Percentiles rank a stretch among this genome's conserved stretches.
phyloP scores from a whole-genome alignment of 92 coral and sea anemone species.

The Epizoanthus stellaris region DNA sequence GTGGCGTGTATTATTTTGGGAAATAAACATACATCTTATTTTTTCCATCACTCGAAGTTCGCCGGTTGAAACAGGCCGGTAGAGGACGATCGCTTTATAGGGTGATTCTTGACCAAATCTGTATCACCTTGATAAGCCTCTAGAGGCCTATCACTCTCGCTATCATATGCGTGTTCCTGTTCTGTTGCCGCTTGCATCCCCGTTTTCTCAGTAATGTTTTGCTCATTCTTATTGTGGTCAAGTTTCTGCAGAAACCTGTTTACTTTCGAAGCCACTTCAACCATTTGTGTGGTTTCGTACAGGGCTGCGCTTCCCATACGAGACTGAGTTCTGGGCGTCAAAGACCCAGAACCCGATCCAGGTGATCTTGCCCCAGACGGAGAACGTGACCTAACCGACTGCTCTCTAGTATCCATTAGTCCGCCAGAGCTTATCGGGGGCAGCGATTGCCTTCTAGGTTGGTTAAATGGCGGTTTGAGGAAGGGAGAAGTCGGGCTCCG shows the following conservation, averaged over 20 bases:
- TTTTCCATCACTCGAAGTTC: slow-evolving; percentile 62
- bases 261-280: slow-evolving; percentile 74
- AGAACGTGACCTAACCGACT: slow-evolving; percentile 44
- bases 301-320: slow-evolving; percentile 67
- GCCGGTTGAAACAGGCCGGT: slow-evolving; percentile 65
- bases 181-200: slow-evolving; percentile 15
- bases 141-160: background rate
- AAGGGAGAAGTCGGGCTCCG: slow-evolving; percentile 68
- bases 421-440: slow-evolving; percentile 82
- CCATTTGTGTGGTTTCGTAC: slow-evolving; percentile 59
- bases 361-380: slow-evolving; percentile 51
- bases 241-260: slow-evolving; percentile 76
- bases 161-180: background rate
- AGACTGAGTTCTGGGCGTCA: slow-evolving; percentile 60
- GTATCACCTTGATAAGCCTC: slow-evolving; percentile 45
- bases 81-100: slow-evolving; percentile 49
- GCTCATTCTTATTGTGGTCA: slow-evolving; percentile 63
- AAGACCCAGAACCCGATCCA: slow-evolving; percentile 38
- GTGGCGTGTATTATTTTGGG: background rate
- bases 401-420: slow-evolving; percentile 49
- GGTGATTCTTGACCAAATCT: slow-evolving; percentile 4
- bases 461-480: slow-evolving; percentile 77
- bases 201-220: slow-evolving; percentile 12
- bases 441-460: slow-evolving; percentile 83
- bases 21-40: background rate